Conservation (phyloP, 2,113 vertebrate species). For the Capra hircus region DNA sequence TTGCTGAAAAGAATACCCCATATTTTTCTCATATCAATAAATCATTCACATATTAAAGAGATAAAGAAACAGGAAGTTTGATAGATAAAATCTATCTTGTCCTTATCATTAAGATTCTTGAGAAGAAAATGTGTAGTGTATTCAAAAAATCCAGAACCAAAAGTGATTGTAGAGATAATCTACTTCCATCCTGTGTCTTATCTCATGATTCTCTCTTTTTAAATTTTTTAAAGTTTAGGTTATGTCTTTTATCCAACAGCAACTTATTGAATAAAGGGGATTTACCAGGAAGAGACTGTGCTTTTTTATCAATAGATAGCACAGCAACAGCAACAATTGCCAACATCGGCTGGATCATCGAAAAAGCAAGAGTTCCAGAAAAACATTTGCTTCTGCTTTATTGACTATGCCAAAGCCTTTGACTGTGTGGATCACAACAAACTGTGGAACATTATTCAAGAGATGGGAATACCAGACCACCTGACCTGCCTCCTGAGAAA, state of each 20-base stretch:
- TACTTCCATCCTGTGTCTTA: background rate
- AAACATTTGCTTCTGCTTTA: background rate
- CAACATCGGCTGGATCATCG: accelerated
- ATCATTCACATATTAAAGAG: background rate
- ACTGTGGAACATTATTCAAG: background rate
- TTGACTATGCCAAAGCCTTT: background rate
- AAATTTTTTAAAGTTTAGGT: background rate
- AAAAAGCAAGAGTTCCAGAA: background rate
- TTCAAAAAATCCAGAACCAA: background rate
- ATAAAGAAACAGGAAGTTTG: background rate
- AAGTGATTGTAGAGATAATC: background rate
- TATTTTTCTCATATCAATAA: background rate
- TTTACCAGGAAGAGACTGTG: background rate
- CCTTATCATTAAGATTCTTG: background rate
- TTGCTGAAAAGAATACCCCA: background rate
- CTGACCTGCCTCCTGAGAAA: background rate
- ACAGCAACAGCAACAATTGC: background rate
- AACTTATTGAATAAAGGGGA: background rate
- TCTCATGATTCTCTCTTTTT: background rate
- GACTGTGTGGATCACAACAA: background rate
- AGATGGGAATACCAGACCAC: background rate
- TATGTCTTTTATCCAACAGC: background rate
- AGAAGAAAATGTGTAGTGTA: background rate
- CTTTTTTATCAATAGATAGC: background rate
- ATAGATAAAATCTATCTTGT: background rate